phyloP scores from a whole-genome alignment of 2,113 vertebrate genomes.

The Haplotaxodon microlepis region DNA sequence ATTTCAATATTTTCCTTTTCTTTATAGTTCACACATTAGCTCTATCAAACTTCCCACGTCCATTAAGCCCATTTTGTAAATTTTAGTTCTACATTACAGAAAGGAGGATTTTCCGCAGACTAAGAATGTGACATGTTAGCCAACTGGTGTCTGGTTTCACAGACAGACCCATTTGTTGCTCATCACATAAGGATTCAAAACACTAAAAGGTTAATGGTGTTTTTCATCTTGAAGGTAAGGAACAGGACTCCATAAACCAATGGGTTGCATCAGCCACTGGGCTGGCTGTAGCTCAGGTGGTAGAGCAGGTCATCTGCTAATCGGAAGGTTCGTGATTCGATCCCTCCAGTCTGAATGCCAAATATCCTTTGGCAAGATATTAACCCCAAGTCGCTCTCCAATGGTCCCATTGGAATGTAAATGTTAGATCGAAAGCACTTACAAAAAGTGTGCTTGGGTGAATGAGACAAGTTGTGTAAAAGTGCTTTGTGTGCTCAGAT shows the following conservation, averaged over 20 bases:
- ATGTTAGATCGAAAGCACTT: neutral
- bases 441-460: neutral
- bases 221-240: neutral
- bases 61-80: neutral
- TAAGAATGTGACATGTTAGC: neutral
- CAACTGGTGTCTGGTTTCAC: neutral
- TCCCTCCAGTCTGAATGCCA: neutral
- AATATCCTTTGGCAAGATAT: neutral
- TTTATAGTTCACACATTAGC: too few species aligned
- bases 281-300: neutral
- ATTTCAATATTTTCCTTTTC: too few species aligned
- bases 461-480: neutral
- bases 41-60: too few species aligned
- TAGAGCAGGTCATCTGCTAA: neutral
- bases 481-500: neutral
- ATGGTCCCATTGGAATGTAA: neutral
- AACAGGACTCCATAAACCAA: neutral
- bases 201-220: neutral
- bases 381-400: neutral
- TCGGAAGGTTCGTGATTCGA: neutral
- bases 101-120: neutral
- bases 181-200: neutral
- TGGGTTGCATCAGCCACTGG: neutral
- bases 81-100: neutral
- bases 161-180: neutral